Percentiles rank a stretch among this genome's conserved stretches.
phyloP scores from a whole-genome alignment of 2,797 vertebrate genomes.

The Sebastes steindachneri region DNA sequence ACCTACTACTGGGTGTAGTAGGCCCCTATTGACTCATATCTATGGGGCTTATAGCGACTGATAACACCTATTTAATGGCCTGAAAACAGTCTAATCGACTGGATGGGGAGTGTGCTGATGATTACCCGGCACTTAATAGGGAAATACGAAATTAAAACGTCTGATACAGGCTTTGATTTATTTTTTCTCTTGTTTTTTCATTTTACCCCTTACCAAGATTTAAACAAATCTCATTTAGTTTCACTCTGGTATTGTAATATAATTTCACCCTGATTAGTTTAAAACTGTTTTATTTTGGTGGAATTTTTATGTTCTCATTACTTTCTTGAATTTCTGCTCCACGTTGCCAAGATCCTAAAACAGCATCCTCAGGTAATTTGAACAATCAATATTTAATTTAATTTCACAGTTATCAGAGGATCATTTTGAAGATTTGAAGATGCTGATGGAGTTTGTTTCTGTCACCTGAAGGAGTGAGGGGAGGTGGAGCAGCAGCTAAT shows the following conservation, averaged over 20 bases:
- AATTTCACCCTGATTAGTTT: conserved; percentile 2
- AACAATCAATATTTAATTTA: background rate
- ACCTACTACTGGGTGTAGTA: no score
- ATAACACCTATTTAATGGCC: no score
- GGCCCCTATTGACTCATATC: no score
- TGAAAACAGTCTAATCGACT: no score
- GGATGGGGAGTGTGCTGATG: background rate
- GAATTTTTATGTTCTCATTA: conserved; percentile 2
- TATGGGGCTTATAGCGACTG: no score
- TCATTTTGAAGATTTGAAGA: background rate
- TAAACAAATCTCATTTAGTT: background rate
- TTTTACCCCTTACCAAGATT: background rate
- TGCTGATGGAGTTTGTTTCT: background rate
- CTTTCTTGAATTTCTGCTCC: background rate
- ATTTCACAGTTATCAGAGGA: background rate
- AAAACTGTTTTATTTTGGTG: background rate
- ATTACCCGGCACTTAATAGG: background rate
- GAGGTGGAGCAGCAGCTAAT: conserved; percentile 17
- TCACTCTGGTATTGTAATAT: background rate
- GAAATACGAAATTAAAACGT: background rate
- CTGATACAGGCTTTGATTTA: background rate
- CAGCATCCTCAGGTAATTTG: background rate
- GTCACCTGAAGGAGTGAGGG: background rate
- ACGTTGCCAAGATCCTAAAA: background rate
- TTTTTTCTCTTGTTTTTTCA: background rate